Base-by-base conservation (phyloP, 1,140 invertebrate species). In the Orussus abietinus region DNA sequence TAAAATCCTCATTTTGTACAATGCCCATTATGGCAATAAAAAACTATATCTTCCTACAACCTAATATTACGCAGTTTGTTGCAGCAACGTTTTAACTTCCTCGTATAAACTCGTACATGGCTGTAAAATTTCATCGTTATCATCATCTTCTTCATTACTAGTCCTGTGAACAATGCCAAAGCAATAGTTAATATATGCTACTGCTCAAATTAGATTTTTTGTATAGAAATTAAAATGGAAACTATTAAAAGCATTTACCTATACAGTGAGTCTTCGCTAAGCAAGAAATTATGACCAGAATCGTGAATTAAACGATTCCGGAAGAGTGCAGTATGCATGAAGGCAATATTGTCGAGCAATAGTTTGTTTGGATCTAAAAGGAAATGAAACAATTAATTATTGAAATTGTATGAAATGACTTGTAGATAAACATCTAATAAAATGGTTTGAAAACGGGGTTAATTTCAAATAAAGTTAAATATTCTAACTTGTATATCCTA, bases 71-170 rank as follows among this genome's bases (percentile, higher is more conserved):
- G 48, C 52, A 14, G 45, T 46, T 51, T 70, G 61, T 46, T 69
- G 50, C 22, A 71, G 49, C 47, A 70, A 49, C 45, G 57, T 40
- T 38, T 72, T 71, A 1, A 59, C 68, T 56, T 72, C 65, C 42
- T 72, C 70, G 14, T 64, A 69, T 35, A 73, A 57, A 49, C 44
- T 52, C 39, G 61, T 61, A 41, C 57, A 69, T 5, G 70, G 66
- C 36, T 62, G 64, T 4, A 71, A 29, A 12, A 18, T 20, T 36
- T 36, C 34, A 12, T 36, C 34, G n/a, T 64, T 56, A 17, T 65
- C 62, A 4, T 57, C 53, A n/a, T 53, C 53, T 18, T 35, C 20
- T 10, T 54, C 38, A 35, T 41, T 49, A 19, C 38, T 52, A 48
- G 45, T 58, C 44, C 57, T 35, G 22, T 31, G n/a, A n/a, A n/a